phyloP scores from a whole-genome alignment of 2,797 vertebrate genomes.

The Ceyx erithaca region DNA sequence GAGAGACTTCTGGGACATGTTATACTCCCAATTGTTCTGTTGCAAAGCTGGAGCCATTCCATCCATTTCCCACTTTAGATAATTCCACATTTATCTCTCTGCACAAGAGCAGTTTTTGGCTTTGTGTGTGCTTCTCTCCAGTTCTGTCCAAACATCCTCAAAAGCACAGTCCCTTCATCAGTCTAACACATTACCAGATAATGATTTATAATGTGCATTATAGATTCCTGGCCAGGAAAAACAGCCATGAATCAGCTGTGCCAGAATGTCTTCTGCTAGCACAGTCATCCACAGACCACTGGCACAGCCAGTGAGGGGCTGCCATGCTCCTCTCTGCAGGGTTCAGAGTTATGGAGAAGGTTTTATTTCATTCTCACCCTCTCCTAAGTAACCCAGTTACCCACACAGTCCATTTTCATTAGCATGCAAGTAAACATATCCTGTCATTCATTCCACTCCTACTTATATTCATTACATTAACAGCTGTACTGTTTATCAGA shows the following conservation, averaged over 20 bases:
- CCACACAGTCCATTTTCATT: neutral
- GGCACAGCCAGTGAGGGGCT: neutral
- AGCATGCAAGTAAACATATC: slow-evolving; percentile 1
- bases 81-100: neutral
- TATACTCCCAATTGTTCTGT: neutral
- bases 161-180: neutral
- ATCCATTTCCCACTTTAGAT: neutral
- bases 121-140: neutral
- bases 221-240: slow-evolving; percentile 14
- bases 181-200: neutral
- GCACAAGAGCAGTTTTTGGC: neutral
- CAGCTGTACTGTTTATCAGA: slow-evolving; percentile 44
- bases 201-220: neutral
- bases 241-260: slow-evolving; percentile 15
- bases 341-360: neutral
- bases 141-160: neutral
- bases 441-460: neutral
- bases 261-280: neutral
- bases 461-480: slow-evolving; percentile 36
- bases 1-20: neutral
- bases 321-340: neutral
- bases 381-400: neutral
- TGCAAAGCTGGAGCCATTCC: neutral
- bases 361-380: neutral
- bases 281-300: neutral